Evolutionary conservation across 2,113 vertebrate species (phyloP), one percentile per base, ranked within the genome.

Genomic region (Istiophorus platypterus): DNA sequence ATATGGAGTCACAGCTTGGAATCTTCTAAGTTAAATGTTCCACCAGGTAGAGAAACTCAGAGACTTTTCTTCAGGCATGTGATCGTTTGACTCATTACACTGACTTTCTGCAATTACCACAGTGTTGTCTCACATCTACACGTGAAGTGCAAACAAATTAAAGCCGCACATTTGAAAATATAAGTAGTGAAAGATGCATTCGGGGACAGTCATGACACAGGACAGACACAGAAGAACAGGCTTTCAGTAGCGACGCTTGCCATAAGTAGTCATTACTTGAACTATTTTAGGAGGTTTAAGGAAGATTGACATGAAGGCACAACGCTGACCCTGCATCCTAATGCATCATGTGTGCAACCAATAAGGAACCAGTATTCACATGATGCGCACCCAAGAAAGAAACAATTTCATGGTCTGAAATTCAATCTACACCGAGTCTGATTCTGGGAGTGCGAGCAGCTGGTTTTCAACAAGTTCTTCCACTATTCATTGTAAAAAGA

Each of bases 361-460:
- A 89, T 85, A 78, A 87, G 89, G 91, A 92, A 93, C 80, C 64
- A 73, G 20, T 59, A 2, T 81, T 86, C 84, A 81, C 83, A 71
- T 80, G 74, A 92, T 45, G 56, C 65, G 84, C 49, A 73, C 3
- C n/a, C 52, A 49, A 13, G 61, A 18, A 58, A 70, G n/a, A 77
- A 62, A 1, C 6, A 72, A 63, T 7, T 39, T 26, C 24, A 57
- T 13, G 0, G 3, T 9, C 1, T 54, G 1, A 12, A 72, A 12
- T 2, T 7, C 34, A 66, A 7, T 13, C 24, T 15, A 14, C 18
- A 59, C 3, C 2, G 5, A 5, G 27, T 65, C 42, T 65, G 14
- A 42, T 34, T 57, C 18, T 41, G 54, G 11, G 39, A 71, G 22
- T 51, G 8, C 2, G 3, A 22, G 18, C 22, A 26, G 26, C 34